phyloP scores from a whole-genome alignment of 2,113 vertebrate genomes.

The Hippocampus zosterae region DNA sequence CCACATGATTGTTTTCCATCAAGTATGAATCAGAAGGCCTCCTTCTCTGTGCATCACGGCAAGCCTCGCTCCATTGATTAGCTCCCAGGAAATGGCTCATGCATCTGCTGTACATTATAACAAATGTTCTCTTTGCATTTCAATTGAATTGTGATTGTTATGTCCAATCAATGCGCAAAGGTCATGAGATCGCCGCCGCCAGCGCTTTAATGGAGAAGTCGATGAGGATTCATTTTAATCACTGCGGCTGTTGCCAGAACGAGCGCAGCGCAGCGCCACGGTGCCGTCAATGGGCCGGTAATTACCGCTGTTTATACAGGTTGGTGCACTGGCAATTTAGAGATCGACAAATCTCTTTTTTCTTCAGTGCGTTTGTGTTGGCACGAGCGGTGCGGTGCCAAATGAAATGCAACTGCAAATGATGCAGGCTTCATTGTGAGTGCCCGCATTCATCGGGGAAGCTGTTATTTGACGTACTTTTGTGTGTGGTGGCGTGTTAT shows the following conservation, averaged over 20 bases:
- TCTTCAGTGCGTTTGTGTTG: conserved; percentile 71
- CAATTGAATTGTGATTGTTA: conserved; percentile 99
- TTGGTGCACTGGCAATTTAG: conserved; percentile 92
- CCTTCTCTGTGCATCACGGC: conserved; percentile 67
- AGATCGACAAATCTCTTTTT: conserved; percentile 89
- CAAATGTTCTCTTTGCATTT: conserved; percentile 99
- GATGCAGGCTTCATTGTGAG: conserved; percentile 52
- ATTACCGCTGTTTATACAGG: conserved; percentile 97
- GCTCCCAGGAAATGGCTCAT: conserved; percentile 95
- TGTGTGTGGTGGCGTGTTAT: conserved; percentile 11
- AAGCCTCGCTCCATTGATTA: conserved; percentile 95
- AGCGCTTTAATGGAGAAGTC: conserved; percentile 99
- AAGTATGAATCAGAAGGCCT: conserved; percentile 67
- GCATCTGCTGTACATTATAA: conserved; percentile 98
- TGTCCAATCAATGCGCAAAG: conserved; percentile 99
- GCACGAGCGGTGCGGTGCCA: conserved; percentile 49
- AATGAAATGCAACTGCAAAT: conserved; percentile 59
- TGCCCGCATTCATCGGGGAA: conserved; percentile 47
- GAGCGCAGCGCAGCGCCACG: conserved; percentile 83
- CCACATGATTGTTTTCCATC: conserved; percentile 70
- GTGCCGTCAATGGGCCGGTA: conserved; percentile 91
- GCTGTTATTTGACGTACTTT: conserved; percentile 46
- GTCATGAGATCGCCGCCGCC: conserved; percentile 97
- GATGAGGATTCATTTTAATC: conserved; percentile 99
- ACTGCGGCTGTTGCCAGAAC: conserved; percentile 92